Evolutionary conservation across 2,113 vertebrate genomes (phyloP).

Genomic region (Paratilapia polleni): DNA sequence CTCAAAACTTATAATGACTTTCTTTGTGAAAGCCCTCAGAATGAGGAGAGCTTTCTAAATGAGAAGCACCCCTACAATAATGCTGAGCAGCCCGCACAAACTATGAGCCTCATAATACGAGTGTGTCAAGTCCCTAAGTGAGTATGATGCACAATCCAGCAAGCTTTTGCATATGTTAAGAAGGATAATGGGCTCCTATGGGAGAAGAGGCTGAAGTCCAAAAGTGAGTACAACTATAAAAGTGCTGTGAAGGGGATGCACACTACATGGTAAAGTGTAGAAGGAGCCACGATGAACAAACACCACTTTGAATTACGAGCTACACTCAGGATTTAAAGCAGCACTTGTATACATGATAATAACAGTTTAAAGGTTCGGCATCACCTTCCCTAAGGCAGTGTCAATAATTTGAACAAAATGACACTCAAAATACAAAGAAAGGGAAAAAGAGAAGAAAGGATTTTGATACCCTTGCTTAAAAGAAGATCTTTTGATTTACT

Average conservation of each 20-base stretch:
- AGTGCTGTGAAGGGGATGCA: conserved; percentile 60
- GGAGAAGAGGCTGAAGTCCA: conserved; percentile 73
- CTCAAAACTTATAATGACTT: conserved; percentile 76
- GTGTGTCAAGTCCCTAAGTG: conserved; percentile 80
- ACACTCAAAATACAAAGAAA: conserved; percentile 62
- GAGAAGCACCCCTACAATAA: conserved; percentile 73
- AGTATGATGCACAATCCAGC: conserved; percentile 77
- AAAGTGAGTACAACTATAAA: conserved; percentile 71
- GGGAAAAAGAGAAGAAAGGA: conserved; percentile 35
- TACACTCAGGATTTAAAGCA: conserved; percentile 53
- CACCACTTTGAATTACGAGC: conserved; percentile 65
- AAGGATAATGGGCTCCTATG: conserved; percentile 79
- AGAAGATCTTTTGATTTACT: conserved; percentile 70
- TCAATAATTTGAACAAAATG: conserved; percentile 72
- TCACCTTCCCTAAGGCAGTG: conserved; percentile 64
- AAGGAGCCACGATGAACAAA: conserved; percentile 58
- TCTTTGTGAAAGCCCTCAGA: conserved; percentile 71
- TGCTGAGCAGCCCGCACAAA: conserved; percentile 64
- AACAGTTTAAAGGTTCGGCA: conserved; percentile 62
- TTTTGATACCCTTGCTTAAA: conserved; percentile 32
- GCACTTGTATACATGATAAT: conserved; percentile 57
- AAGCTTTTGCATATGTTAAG: conserved; percentile 81
- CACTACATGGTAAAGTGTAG: conserved; percentile 54
- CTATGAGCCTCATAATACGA: conserved; percentile 68
- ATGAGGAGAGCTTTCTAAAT: conserved; percentile 71